These are phyloP conservation scores for Delichon dasypus DNA, from an alignment of 2,797 vertebrate species.

Conservation along the genomic window DNA sequence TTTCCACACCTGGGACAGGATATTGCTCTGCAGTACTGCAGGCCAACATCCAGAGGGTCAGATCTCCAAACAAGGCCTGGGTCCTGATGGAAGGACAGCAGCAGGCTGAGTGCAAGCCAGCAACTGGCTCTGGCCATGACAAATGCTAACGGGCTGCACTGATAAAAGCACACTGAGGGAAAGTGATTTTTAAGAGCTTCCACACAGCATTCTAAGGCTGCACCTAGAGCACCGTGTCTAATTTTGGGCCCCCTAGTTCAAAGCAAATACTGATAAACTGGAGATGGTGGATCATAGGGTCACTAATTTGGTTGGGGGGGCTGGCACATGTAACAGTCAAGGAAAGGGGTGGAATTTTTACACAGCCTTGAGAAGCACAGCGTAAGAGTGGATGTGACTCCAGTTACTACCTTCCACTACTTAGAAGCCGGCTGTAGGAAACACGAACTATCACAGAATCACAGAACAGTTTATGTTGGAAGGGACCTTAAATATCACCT, in stretches of 20 bases:
- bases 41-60: neutral
- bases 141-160: neutral
- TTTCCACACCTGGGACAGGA: neutral
- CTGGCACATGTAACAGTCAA: neutral
- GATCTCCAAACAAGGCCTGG: neutral
- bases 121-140: neutral
- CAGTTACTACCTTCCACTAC: neutral
- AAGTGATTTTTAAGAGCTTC: neutral
- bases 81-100: neutral
- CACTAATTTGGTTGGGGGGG: fast-evolving
- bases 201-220: neutral
- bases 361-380: neutral
- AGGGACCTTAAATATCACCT: neutral
- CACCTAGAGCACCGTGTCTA: neutral
- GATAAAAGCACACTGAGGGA: neutral
- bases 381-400: neutral
- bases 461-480: neutral
- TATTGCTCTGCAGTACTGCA: neutral
- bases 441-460: neutral
- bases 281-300: neutral
- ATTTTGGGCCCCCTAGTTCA: neutral
- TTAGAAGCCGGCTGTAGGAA: neutral
- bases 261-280: neutral
- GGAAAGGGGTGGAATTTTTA: neutral
- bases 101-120: neutral